Percentiles rank a stretch among this genome's conserved stretches.
Evolutionary conservation across 2,888 invertebrate genomes (phyloP).

Genomic region (Ophion costatus): DNA sequence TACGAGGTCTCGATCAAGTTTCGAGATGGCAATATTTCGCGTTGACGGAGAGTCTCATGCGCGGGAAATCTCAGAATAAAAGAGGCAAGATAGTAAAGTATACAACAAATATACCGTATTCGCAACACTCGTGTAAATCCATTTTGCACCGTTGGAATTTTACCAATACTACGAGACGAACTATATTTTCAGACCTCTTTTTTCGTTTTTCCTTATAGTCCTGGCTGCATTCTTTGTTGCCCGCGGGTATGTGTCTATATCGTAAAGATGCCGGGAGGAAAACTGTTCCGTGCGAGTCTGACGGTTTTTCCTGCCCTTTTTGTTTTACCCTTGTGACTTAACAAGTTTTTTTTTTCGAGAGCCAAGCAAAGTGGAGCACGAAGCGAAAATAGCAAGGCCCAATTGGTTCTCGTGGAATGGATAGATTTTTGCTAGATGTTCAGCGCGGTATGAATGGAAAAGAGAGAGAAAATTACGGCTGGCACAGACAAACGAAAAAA

Average conservation of each 20-base stretch:
- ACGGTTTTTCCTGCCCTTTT: background rate
- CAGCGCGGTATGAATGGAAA: conserved; percentile 1
- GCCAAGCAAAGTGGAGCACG: conserved; percentile 9
- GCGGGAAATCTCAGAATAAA: conserved; percentile 3
- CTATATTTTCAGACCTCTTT: background rate
- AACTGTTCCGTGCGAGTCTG: background rate
- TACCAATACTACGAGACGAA: background rate
- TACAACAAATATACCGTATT: conserved; percentile 8
- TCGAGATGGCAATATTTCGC: conserved; percentile 12
- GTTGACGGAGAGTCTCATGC: background rate
- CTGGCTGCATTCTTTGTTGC: background rate
- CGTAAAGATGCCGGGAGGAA: conserved; percentile 4
- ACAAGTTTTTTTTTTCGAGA: background rate
- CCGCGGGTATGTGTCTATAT: background rate
- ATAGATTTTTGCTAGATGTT: conserved; percentile 24
- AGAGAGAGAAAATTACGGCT: conserved; percentile 21
- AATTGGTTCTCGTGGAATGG: conserved; percentile 20
- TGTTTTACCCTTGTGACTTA: background rate
- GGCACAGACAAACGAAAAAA: conserved; percentile 12
- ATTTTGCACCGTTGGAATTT: conserved; percentile 7
- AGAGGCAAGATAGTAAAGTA: conserved; percentile 18
- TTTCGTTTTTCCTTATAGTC: background rate
- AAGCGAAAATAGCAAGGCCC: conserved; percentile 19
- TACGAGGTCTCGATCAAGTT: conserved; percentile 18
- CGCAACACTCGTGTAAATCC: background rate